Percentiles rank a stretch among this genome's conserved stretches.
Evolutionary conservation across 2,113 vertebrate species (phyloP).

Genomic region (Aptenodytes forsteri): DNA sequence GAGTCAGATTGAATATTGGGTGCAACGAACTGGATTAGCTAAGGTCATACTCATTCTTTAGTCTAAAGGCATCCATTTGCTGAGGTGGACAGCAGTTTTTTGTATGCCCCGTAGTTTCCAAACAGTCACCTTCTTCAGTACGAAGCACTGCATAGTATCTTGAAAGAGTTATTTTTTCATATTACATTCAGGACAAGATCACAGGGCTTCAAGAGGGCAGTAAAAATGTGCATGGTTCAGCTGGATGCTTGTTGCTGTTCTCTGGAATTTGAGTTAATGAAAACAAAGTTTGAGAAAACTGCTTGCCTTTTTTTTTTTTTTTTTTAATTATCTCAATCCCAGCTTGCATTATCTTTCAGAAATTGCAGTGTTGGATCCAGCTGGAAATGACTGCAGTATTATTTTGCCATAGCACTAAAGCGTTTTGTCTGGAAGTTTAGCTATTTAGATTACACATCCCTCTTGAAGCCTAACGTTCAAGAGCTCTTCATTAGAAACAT

Average conservation of each 20-base stretch:
- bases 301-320: background rate
- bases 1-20: background rate
- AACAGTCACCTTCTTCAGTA: background rate
- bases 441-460: background rate
- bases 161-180: slow-evolving; percentile 11
- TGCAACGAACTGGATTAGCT: background rate
- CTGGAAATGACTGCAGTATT: background rate
- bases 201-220: background rate
- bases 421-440: background rate
- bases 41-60: background rate
- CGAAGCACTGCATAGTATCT: background rate
- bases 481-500: slow-evolving; percentile 37
- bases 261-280: background rate
- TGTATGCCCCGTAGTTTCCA: background rate
- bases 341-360: slow-evolving; percentile 10
- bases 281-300: background rate
- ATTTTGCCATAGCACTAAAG: background rate
- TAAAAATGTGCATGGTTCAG: background rate
- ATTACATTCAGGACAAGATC: background rate
- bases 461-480: slow-evolving; percentile 16
- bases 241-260: background rate
- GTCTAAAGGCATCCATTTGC: background rate
- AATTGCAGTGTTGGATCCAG: background rate
- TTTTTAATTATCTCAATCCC: background rate
- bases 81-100: background rate